phyloP scores from a whole-genome alignment of 2,888 invertebrate species.

The Scelioninae gen. 1 region DNA sequence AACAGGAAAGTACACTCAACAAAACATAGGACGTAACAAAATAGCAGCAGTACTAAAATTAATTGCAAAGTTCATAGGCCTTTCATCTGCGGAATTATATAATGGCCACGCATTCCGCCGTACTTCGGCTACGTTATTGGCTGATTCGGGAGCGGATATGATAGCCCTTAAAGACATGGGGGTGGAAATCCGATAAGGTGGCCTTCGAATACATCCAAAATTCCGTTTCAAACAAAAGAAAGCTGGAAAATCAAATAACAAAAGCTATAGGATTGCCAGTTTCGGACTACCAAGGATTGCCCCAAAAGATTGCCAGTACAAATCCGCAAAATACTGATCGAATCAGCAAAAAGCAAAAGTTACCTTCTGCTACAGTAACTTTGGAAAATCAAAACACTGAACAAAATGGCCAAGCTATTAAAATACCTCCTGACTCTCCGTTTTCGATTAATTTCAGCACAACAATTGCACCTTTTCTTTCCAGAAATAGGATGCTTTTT shows the following conservation, averaged over 20 bases:
- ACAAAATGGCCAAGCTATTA: too few relatives aligned
- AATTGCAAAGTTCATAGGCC: constrained; percentile 65
- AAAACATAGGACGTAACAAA: constrained; percentile 56
- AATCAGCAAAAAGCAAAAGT: too few relatives aligned
- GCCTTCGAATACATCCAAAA: constrained; percentile 22
- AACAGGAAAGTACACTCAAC: too few relatives aligned
- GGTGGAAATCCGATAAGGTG: constrained; percentile 34
- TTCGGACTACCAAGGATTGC: too few relatives aligned
- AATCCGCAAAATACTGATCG: too few relatives aligned
- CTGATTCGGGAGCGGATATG: constrained; percentile 60
- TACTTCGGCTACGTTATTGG: constrained; percentile 63
- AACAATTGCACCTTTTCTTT: too few relatives aligned
- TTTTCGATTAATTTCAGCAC: too few relatives aligned
- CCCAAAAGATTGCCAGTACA: too few relatives aligned
- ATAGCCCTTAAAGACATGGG: constrained; percentile 54
- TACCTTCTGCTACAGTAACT: too few relatives aligned
- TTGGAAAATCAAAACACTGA: too few relatives aligned
- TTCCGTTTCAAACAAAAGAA: constrained; percentile 10
- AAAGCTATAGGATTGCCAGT: constrained; percentile 1
- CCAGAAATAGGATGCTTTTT: too few relatives aligned
- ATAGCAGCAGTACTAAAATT: constrained; percentile 65
- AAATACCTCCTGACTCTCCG: too few relatives aligned
- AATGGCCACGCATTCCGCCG: constrained; percentile 67
- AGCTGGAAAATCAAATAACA: constrained; percentile 2
- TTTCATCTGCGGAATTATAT: constrained; percentile 63